Evolutionary conservation across 2,888 invertebrate genomes (phyloP), one percentile per base, ranked within the genome.

Genomic region (Agrochola litura): DNA sequence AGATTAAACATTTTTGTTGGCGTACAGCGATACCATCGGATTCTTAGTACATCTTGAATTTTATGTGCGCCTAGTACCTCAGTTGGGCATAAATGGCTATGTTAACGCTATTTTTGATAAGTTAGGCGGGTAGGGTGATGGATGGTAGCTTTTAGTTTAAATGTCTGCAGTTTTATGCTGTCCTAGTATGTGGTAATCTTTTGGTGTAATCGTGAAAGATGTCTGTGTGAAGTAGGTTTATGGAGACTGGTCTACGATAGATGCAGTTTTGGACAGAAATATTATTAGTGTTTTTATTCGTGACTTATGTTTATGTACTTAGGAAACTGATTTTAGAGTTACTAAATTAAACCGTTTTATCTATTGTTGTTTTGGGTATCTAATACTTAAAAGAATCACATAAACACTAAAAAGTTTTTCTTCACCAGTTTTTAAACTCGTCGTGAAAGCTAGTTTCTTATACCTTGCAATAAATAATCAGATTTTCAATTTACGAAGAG

Each of bases 1-100:
- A 83, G 87, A 88, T 88, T 85, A 81, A 73, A 65, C 72, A 76
- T 89, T 83, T 85, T 87, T 88, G 77, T 63, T 86, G 67, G 14
- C 54, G 49, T 52, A 46, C 72, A 16, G 30, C 64, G 79, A 86
- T 83, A 82, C 52, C n/a, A 77, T 83, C 84, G 41, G 54, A 74
- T 77, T 84, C 73, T 86, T 63, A 41, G 73, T 83, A 88, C 83
- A 81, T 84, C 81, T 78, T 77, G 84, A 76, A 78, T 86, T 78
- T 82, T 82, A 87, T 86, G 68, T 37, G 25, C 74, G 52, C 79
- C 79, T 86, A 71, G 86, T 86, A 88, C 76, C 25, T 60, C 56
- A 10, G 63, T 41, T 64, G 73, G 30, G 68, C 69, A 72, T 72
- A 85, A 86, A 86, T 83, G 86, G 77, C 68, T 67, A 76, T 85